Evolutionary conservation across 1,140 invertebrate species (phyloP).

Genomic region (Yoshiicerus persimilis): DNA sequence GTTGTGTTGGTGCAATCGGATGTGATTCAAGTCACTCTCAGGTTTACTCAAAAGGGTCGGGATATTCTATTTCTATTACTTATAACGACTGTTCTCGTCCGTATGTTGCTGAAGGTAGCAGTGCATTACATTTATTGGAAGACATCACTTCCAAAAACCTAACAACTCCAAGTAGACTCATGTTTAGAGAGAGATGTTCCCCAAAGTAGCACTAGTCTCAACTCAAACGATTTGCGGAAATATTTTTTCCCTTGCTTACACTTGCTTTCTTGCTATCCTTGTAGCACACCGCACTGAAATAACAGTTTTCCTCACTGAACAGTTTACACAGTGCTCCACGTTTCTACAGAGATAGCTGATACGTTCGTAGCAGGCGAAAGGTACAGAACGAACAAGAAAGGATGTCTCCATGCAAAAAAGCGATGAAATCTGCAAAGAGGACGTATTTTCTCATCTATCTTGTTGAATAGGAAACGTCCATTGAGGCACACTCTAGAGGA

Average conservation of each 20-base stretch:
- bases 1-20: not conserved
- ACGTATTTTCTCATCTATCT: conserved; percentile 23
- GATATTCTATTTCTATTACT: not conserved
- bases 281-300: not conserved
- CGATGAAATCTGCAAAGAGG: conserved; percentile 14
- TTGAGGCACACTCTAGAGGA: not conserved
- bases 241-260: not conserved
- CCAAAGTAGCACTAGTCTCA: not conserved
- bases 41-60: not conserved
- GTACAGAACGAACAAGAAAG: not conserved
- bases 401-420: conserved; percentile 8
- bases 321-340: not conserved
- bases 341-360: not conserved
- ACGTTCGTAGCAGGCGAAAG: not conserved
- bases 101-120: not conserved
- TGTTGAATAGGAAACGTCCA: not conserved
- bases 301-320: not conserved
- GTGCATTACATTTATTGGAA: not conserved
- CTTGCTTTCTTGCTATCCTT: not conserved
- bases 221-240: not conserved
- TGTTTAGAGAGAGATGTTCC: not conserved
- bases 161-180: not conserved
- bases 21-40: not conserved
- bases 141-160: not conserved
- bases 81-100: not conserved